Evolutionary conservation across 2,888 invertebrate genomes (phyloP).

Genomic region (Criorhina ranunculi): DNA sequence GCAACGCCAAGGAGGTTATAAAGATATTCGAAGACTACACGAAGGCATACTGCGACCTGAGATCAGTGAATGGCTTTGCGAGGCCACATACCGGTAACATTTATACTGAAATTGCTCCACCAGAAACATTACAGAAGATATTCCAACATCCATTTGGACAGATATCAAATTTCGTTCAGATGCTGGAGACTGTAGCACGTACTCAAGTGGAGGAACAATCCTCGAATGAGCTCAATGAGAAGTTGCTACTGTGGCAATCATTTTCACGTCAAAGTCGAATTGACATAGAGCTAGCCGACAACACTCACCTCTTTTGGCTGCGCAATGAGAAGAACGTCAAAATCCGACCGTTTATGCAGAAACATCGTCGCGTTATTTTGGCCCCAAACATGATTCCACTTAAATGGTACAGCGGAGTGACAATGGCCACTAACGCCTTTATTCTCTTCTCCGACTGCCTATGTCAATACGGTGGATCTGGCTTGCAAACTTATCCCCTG

Average conservation of each 20-base stretch:
- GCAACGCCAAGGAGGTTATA: constrained; percentile 89
- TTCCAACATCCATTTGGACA: constrained; percentile 82
- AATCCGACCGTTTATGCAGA: constrained; percentile 85
- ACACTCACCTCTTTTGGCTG: constrained; percentile 83
- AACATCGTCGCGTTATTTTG: constrained; percentile 89
- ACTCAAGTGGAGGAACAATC: constrained; percentile 39
- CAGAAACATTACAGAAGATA: constrained; percentile 78
- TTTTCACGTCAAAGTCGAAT: constrained; percentile 81
- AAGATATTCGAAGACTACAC: constrained; percentile 90
- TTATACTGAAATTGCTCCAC: background rate
- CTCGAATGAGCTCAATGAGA: constrained; percentile 80
- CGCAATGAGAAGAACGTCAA: constrained; percentile 83
- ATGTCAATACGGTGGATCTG: constrained; percentile 86
- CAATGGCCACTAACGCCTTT: constrained; percentile 89
- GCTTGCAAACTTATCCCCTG: constrained; percentile 88
- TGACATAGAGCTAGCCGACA: constrained; percentile 82
- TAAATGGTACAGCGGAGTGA: constrained; percentile 89
- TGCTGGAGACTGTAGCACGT: constrained; percentile 80
- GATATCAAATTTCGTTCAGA: constrained; percentile 81
- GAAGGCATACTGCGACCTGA: constrained; percentile 89
- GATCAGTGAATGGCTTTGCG: constrained; percentile 89
- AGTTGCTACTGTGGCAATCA: constrained; percentile 81
- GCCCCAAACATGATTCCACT: constrained; percentile 91
- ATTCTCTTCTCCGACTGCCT: constrained; percentile 93
- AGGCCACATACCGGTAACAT: constrained; percentile 84